Conservation (phyloP, 2,797 vertebrate species). For the Sebastes melanostomus region DNA sequence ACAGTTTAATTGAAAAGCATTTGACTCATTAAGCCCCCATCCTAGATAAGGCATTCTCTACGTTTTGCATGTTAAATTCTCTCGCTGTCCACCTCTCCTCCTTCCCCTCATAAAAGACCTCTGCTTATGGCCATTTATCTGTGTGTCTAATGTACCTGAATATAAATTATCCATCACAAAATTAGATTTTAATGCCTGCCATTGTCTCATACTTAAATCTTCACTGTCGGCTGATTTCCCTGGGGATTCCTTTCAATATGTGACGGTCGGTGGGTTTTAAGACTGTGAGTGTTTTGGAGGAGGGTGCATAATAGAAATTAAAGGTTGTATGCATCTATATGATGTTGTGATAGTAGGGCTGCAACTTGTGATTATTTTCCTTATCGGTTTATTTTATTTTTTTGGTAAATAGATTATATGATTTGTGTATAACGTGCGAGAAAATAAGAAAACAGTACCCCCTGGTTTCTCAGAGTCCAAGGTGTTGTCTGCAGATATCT, state of each 20-base stretch:
- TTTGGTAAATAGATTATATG: neutral
- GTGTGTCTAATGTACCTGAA: conserved; percentile 60
- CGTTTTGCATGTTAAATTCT: conserved; percentile 10
- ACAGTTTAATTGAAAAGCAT: conserved; percentile 61
- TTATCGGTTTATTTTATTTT: neutral
- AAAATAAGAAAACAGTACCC: neutral
- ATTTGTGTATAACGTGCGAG: neutral
- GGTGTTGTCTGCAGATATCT: neutral
- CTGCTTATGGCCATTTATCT: conserved; percentile 54
- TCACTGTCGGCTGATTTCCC: conserved; percentile 65
- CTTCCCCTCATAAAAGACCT: conserved; percentile 1
- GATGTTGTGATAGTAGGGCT: neutral
- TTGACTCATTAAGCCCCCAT: conserved; percentile 54
- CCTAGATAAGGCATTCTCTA: conserved; percentile 23
- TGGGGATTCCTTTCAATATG: conserved; percentile 37
- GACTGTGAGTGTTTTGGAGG: neutral
- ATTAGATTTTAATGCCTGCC: conserved; percentile 64
- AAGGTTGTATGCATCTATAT: neutral
- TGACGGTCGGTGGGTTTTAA: conserved; percentile 31
- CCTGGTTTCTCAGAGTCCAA: neutral
- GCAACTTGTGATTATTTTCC: neutral
- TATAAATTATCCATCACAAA: conserved; percentile 62
- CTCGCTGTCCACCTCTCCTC: neutral
- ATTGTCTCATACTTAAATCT: conserved; percentile 64
- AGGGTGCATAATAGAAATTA: neutral